phyloP scores from a whole-genome alignment of 2,113 vertebrate genomes.

The Emydura subglobosa region DNA sequence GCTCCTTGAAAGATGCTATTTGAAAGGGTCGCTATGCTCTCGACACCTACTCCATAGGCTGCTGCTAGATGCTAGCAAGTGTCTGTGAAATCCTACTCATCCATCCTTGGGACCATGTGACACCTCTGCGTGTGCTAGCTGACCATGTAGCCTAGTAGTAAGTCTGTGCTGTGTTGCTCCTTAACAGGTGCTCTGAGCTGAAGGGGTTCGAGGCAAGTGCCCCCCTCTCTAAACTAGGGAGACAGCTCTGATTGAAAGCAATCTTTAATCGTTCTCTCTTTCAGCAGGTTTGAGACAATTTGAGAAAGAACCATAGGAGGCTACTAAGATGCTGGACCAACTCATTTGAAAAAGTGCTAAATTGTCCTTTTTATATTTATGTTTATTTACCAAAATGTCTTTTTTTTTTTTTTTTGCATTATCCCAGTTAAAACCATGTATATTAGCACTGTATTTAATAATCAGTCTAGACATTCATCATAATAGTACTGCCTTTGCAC shows the following conservation, averaged over 20 bases:
- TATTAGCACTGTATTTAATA: slow-evolving; percentile 92
- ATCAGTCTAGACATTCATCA: slow-evolving; percentile 83
- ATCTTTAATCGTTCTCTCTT: slow-evolving; percentile 75
- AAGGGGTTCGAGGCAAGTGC: not conserved
- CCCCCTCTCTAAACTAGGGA: not conserved
- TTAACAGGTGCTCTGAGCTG: not conserved
- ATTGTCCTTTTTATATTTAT: slow-evolving; percentile 89
- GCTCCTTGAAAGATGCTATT: not conserved
- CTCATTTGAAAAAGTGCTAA: slow-evolving; percentile 77
- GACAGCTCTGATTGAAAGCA: not conserved
- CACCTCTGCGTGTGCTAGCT: not conserved
- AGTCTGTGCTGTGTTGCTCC: not conserved
- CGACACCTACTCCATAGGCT: not conserved
- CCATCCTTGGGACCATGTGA: not conserved
- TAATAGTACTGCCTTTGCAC: slow-evolving; percentile 89
- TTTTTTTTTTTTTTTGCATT: slow-evolving; percentile 70
- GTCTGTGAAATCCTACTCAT: not conserved
- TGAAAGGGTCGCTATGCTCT: not conserved
- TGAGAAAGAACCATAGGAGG: slow-evolving; percentile 83
- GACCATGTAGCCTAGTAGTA: not conserved
- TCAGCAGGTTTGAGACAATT: slow-evolving; percentile 86
- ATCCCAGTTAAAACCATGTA: slow-evolving; percentile 85
- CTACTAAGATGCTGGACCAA: slow-evolving; percentile 81
- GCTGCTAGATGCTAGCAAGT: not conserved
- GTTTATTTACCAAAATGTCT: slow-evolving; percentile 84